A percentile compares a stretch with the other conserved stretches of the same genome.
phyloP scores from a whole-genome alignment of 2,888 invertebrate species.

The Drosophila crucigera region DNA sequence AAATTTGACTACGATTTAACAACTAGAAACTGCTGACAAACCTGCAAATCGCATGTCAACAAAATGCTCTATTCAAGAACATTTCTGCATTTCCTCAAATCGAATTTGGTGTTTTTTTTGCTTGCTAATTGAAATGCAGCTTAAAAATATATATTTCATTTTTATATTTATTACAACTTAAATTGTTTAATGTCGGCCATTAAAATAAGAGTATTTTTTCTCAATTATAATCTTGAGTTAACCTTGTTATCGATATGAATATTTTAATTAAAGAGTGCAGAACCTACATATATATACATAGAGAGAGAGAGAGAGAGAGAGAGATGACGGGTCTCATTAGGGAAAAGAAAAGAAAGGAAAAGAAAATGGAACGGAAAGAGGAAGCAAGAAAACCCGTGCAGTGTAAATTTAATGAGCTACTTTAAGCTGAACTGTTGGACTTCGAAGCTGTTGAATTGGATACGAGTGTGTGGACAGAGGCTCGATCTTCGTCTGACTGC shows the following conservation, averaged over 20 bases:
- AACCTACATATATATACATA: neutral
- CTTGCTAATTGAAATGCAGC: neutral
- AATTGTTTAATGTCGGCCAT: neutral
- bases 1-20: constrained; percentile 54
- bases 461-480: neutral
- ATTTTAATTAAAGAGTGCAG: neutral
- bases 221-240: neutral
- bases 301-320: neutral
- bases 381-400: constrained; percentile 7
- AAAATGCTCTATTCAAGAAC: neutral
- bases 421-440: constrained; percentile 44
- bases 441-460: neutral
- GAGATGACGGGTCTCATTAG: constrained; percentile 53
- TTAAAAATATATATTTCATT: neutral
- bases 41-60: constrained; percentile 12
- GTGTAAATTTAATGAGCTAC: constrained; percentile 40
- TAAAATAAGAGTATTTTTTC: neutral
- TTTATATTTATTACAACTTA: neutral
- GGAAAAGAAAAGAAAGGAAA: constrained; percentile 16
- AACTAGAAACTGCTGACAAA: neutral
- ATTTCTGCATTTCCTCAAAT: constrained; percentile 6
- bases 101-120: neutral
- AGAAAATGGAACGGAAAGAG: neutral
- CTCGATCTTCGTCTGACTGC: neutral
- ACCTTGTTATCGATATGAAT: neutral